These are phyloP conservation scores for Eucriotettix oculatus DNA, from an alignment of 2,888 invertebrate genomes.

Conservation along the genomic window DNA sequence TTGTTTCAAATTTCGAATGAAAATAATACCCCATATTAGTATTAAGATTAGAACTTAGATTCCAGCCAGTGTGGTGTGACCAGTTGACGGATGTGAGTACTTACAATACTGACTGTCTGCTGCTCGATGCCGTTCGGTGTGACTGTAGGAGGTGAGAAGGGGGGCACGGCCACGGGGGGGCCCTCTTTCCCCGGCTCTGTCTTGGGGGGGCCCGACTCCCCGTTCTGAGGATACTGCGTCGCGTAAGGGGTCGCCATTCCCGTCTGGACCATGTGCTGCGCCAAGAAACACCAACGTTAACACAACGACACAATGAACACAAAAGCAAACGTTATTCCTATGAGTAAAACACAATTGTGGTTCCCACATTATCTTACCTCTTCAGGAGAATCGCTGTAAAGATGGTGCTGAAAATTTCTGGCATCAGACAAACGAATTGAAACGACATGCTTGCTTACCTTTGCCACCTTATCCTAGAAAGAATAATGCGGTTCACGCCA, in stretches of 20 bases:
- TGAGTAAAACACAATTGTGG: neutral
- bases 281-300: slow-evolving; percentile 20
- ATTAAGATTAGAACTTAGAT: too few relatives aligned
- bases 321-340: neutral
- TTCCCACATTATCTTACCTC: too few relatives aligned
- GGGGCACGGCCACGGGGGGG: slow-evolving; percentile 21
- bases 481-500: too few relatives aligned
- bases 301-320: neutral
- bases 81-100: slow-evolving; percentile 15
- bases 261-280: slow-evolving; percentile 88
- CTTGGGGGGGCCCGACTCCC: slow-evolving; percentile 27
- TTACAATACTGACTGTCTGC: slow-evolving; percentile 36
- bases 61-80: neutral
- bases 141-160: slow-evolving; percentile 20
- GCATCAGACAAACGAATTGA: too few relatives aligned
- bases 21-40: too few relatives aligned
- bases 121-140: slow-evolving; percentile 39
- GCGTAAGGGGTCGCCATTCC: slow-evolving; percentile 38
- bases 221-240: slow-evolving; percentile 23
- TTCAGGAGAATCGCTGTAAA: too few relatives aligned
- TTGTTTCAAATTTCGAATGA: too few relatives aligned
- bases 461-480: too few relatives aligned
- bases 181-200: slow-evolving; percentile 20
- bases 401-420: too few relatives aligned
- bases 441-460: too few relatives aligned